These are phyloP conservation scores for Centroberyx gerrardi DNA, from an alignment of 2,797 vertebrate species.

Conservation along the genomic window DNA sequence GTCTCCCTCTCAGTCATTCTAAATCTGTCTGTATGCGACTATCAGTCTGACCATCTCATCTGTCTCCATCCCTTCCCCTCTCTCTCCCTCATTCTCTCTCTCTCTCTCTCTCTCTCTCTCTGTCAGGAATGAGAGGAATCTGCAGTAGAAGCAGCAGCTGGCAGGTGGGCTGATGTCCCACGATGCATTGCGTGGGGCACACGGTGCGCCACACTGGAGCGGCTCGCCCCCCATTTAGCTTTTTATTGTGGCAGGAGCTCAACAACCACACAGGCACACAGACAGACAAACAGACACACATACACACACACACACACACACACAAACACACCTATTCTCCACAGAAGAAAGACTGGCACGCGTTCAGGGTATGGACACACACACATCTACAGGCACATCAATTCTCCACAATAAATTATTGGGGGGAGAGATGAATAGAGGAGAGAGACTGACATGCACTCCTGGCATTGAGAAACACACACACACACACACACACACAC, in stretches of 20 bases:
- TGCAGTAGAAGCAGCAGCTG: slow-evolving; percentile 80
- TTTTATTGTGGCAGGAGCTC: slow-evolving; percentile 64
- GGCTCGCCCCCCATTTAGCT: slow-evolving; percentile 44
- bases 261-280: slow-evolving; percentile 26
- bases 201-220: slow-evolving; percentile 11
- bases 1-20: neutral
- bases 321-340: slow-evolving; percentile 30
- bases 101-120: slow-evolving; percentile 34
- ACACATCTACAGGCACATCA: slow-evolving; percentile 39
- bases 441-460: slow-evolving; percentile 1
- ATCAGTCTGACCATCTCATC: neutral
- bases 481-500: neutral
- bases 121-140: slow-evolving; percentile 82
- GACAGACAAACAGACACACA: slow-evolving; percentile 1
- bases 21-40: neutral
- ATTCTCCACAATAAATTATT: slow-evolving; percentile 13
- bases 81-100: slow-evolving; percentile 6
- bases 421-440: neutral
- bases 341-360: slow-evolving; percentile 36
- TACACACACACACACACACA: slow-evolving; percentile 26
- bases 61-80: neutral
- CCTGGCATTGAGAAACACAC: neutral
- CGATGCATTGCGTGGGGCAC: slow-evolving; percentile 58
- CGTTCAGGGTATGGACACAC: slow-evolving; percentile 42
- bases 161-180: slow-evolving; percentile 75